Evolutionary conservation across 1,140 invertebrate species (phyloP).

Genomic region (Plutomurus gul): DNA sequence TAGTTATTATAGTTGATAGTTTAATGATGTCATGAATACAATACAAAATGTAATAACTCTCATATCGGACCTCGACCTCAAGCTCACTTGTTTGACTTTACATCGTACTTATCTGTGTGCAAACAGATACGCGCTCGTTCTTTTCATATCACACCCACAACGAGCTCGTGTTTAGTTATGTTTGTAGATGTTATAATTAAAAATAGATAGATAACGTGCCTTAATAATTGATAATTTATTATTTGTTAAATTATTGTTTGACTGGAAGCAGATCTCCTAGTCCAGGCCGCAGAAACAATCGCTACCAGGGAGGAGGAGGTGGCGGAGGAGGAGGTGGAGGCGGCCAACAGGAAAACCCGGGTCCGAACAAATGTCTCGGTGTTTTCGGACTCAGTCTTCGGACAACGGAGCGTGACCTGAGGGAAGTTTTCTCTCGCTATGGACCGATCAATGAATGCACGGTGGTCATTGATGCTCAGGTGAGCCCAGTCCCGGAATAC

Average conservation of each 20-base stretch:
- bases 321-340: not conserved
- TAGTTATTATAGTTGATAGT: no score
- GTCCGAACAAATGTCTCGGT: constrained; percentile 85
- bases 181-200: not conserved
- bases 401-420: constrained; percentile 88
- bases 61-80: no score
- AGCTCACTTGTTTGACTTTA: no score
- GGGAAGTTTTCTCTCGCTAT: constrained; percentile 90
- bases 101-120: no score
- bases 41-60: no score
- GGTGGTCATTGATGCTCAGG: constrained; percentile 94
- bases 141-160: no score
- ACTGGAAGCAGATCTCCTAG: not conserved
- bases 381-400: constrained; percentile 92
- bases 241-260: not conserved
- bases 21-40: no score
- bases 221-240: not conserved
- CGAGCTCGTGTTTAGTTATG: not conserved
- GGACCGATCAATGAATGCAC: constrained; percentile 89
- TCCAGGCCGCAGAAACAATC: not conserved
- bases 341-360: constrained; percentile 73
- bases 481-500: no score
- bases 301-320: not conserved
- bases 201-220: no score
- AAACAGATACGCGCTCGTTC: no score